These are phyloP conservation scores for Bellardia bayeri DNA, from an alignment of 2,888 invertebrate species.

Conservation along the genomic window DNA sequence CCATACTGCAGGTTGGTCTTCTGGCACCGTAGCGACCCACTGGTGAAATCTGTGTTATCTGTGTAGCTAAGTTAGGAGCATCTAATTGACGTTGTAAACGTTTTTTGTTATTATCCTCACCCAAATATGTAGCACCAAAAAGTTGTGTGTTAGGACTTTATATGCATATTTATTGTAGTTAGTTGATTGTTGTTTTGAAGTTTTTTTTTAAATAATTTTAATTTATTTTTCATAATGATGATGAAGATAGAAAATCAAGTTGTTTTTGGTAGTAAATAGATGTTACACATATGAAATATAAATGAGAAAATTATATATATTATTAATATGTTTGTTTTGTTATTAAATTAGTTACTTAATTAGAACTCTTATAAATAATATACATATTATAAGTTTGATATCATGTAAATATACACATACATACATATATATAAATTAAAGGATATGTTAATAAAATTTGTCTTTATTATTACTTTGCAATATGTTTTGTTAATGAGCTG, in stretches of 20 bases:
- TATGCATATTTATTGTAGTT: conserved; percentile 49
- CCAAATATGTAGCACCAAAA: conserved; percentile 83
- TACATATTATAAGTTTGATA: too few relatives aligned
- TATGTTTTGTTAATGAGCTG: too few relatives aligned
- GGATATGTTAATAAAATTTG: not conserved
- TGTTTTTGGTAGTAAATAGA: conserved; percentile 54
- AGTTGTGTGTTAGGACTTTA: conserved; percentile 84
- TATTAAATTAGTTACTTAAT: conserved; percentile 26
- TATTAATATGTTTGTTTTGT: conserved; percentile 23
- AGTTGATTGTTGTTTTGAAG: conserved; percentile 68
- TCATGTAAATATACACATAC: too few relatives aligned
- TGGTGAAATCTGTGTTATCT: conserved; percentile 83
- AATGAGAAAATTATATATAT: conserved; percentile 39
- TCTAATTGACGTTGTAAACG: conserved; percentile 75
- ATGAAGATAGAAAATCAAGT: conserved; percentile 33
- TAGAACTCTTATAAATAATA: not conserved
- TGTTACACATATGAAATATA: conserved; percentile 64
- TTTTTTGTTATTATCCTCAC: conserved; percentile 79
- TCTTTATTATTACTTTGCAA: too few relatives aligned
- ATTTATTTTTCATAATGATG: conserved; percentile 10
- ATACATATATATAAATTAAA: not conserved
- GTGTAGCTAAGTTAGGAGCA: conserved; percentile 79
- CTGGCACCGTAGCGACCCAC: conserved; percentile 87
- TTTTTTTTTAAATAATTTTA: conserved; percentile 49
- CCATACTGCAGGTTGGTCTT: conserved; percentile 88